Base-by-base conservation (phyloP, 1,140 invertebrate species). In the Chlorops oryzae region DNA sequence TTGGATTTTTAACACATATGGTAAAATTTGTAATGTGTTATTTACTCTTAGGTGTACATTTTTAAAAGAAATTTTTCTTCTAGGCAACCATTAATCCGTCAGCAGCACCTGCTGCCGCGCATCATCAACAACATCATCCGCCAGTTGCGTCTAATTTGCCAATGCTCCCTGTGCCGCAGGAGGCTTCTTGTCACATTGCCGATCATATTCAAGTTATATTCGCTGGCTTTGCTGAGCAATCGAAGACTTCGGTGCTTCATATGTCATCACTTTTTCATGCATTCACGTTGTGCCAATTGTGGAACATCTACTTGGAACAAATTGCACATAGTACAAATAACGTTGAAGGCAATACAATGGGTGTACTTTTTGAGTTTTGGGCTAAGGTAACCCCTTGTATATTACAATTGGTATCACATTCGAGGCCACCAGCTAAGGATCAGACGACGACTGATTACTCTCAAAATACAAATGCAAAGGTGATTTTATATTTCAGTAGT, bases 291-390 rank as follows among this genome's bases (percentile, higher is more conserved):
- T 90, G 87, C 61, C 87, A 91, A 83, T 75, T 99, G 39, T 99
- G 96, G 96, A 99, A 96, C 0, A 85, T 99, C 58, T 99, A 99
- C 70, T 84, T 98, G 70, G 96, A 98, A 73, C 88, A 92, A 74
- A 77, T 87, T 52, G 85, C 91, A 45, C 83, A 77, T 54, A 80
- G 73, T 56, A 81, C 79, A 63, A 81, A 80, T 52, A 82, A 79
- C 61, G 79, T 76, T 41, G 86, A 93, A 63, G 76, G 80, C 43
- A 82, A 87, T 63, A 85, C 87, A 1, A 79, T 86, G 72, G 85
- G 84, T 48, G 88, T 93, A 56, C 78, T 98, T n/a, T 83, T 96
- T 58, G 96, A 99, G 74, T 99, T 99, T 78, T 99, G 96, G 96
- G 88, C 88, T 5, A 93, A 97, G 76, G 88, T 99, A 1, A 98